Base-by-base conservation (phyloP, 1,140 invertebrate genomes). In the Drosophila serrata region DNA sequence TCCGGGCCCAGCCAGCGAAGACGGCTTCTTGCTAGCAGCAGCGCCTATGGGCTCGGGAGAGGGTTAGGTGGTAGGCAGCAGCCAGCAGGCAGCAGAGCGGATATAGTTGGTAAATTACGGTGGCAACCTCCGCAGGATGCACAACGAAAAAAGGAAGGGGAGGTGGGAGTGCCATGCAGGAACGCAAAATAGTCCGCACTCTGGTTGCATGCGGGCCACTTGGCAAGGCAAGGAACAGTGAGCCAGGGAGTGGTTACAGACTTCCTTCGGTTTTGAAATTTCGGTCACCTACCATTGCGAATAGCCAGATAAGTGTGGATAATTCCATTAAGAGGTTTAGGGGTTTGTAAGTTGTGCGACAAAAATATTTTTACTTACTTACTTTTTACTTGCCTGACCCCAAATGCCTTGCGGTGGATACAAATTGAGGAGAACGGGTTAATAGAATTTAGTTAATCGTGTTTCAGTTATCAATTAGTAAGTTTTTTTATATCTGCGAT, bases 61-160 rank as follows among this genome's bases (percentile, higher is more conserved):
- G 63, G 60, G 31, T 35, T 27, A 17, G 58, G n/a, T n/a, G n/a
- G n/a, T n/a, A n/a, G n/a, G n/a, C n/a, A n/a, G 29, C 29, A 17
- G 31, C 15, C 29, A 24, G 45, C 22, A 82, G 76, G 70, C 77
- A 85, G 58, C 63, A 74, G 74, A 65, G 78, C 82, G 82, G 78
- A 86, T 86, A 81, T 86, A 86, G 82, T 86, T 85, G 78, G 82
- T 81, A 86, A 86, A 86, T 86, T 86, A 86, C 75, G 57, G 61
- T 67, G 74, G 51, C 81, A 85, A 77, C 77, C 81, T 84, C 57
- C 55, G 67, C 67, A 35, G 68, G 63, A 13, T 48, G 45, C 45
- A 27, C 24, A 48, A n/a, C 13, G 5, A 27, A 27, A n/a, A 27
- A 11, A 15, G 15, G 24, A 48, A 48, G 45, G 45, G 24, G 13